Evolutionary conservation across 2,113 vertebrate species (phyloP).

Genomic region (Pleuronectes platessa): DNA sequence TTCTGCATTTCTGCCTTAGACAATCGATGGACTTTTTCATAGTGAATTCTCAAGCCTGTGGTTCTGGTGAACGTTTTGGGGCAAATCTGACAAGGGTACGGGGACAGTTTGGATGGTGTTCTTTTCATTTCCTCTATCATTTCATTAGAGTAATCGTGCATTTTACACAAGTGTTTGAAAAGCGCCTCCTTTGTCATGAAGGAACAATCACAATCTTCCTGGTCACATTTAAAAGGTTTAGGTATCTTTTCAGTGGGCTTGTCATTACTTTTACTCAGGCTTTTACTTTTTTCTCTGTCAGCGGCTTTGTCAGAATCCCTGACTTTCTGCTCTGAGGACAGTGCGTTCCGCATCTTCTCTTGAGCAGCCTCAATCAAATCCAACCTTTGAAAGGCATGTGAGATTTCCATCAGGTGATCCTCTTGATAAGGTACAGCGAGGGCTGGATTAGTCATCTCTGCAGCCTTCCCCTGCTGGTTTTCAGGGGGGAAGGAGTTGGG

Average conservation of each 20-base stretch:
- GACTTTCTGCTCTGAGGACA: constrained; percentile 62
- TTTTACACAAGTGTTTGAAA: constrained; percentile 93
- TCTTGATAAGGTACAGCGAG: constrained; percentile 77
- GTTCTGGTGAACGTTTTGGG: constrained; percentile 98
- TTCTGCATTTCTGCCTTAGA: constrained; percentile 92
- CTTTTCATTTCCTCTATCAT: constrained; percentile 97
- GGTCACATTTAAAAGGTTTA: constrained; percentile 95
- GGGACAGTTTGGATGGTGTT: constrained; percentile 93
- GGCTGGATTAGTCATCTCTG: constrained; percentile 49
- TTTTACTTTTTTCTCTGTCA: constrained; percentile 63
- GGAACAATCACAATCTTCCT: constrained; percentile 90
- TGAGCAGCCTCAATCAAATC: constrained; percentile 87
- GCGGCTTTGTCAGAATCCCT: constrained; percentile 68
- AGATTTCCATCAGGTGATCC: constrained; percentile 88
- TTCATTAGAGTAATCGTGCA: constrained; percentile 91
- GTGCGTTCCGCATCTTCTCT: constrained; percentile 65
- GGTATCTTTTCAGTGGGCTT: constrained; percentile 78
- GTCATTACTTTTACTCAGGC: constrained; percentile 67
- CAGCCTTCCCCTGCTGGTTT: constrained; percentile 64
- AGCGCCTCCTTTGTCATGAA: constrained; percentile 99
- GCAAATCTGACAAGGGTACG: constrained; percentile 95
- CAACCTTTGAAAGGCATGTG: constrained; percentile 89
- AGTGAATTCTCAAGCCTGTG: constrained; percentile 96
- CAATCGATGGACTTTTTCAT: constrained; percentile 94
- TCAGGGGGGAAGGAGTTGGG: constrained; percentile 52